phyloP scores from a whole-genome alignment of 2,888 invertebrate genomes.

The Eurytoma adleriae region DNA sequence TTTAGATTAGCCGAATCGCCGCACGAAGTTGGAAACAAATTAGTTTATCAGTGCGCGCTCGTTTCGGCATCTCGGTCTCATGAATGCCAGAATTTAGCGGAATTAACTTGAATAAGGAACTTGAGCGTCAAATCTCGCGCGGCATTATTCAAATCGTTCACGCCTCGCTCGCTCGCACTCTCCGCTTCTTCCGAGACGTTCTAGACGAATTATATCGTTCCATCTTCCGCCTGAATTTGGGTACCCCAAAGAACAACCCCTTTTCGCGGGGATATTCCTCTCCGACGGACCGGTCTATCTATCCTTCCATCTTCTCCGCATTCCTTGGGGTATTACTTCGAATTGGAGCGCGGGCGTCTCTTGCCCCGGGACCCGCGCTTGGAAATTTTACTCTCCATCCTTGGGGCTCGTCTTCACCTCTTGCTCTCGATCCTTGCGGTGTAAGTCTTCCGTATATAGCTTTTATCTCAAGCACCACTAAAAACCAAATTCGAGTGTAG shows the following conservation, averaged over 20 bases:
- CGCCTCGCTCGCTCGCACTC: constrained; percentile 41
- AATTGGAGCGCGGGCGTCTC: constrained; percentile 25
- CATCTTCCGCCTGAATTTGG: constrained; percentile 10
- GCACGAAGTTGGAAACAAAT: constrained; percentile 2
- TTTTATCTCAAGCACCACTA: background rate
- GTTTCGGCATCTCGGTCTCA: constrained; percentile 18
- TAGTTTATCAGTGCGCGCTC: constrained; percentile 26
- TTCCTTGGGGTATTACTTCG: constrained; percentile 75
- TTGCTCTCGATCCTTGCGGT: background rate
- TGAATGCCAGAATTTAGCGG: constrained; percentile 35
- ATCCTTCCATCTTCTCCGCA: constrained; percentile 74
- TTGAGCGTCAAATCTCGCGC: constrained; percentile 47
- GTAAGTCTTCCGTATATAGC: too few relatives aligned
- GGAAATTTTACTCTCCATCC: too few relatives aligned
- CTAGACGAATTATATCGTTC: constrained; percentile 49
- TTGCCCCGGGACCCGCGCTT: constrained; percentile 20
- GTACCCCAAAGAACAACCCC: constrained; percentile 58
- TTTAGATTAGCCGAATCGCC: too few relatives aligned
- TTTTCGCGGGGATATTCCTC: constrained; percentile 52
- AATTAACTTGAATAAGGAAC: constrained; percentile 44
- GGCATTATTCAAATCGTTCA: constrained; percentile 58
- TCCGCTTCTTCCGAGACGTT: constrained; percentile 21
- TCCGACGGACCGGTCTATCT: constrained; percentile 66
- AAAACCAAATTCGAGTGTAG: background rate
- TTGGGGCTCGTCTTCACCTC: background rate